Evolutionary conservation across 2,113 vertebrate species (phyloP).

Genomic region (Rhineura floridana): DNA sequence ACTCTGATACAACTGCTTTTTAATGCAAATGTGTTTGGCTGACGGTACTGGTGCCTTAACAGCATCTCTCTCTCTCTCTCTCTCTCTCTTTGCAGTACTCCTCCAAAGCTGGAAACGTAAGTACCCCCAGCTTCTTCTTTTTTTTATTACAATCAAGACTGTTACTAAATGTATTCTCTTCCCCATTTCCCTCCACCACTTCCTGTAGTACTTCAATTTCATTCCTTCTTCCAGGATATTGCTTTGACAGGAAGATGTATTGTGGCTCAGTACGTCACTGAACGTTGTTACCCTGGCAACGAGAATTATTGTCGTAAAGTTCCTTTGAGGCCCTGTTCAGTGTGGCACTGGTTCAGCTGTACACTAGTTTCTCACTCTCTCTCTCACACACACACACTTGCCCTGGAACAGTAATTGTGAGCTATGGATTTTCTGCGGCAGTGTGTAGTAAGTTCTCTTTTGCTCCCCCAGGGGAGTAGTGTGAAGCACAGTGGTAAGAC

Average conservation of each 20-base stretch:
- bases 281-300: neutral
- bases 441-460: neutral
- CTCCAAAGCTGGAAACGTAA: slow-evolving; percentile 26
- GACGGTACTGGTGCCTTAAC: neutral
- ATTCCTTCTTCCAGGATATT: neutral
- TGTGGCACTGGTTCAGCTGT: neutral
- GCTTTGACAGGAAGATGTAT: neutral
- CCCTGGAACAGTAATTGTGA: neutral
- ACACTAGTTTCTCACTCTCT: neutral
- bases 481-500: neutral
- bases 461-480: neutral
- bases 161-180: neutral
- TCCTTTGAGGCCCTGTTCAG: neutral
- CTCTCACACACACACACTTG: neutral
- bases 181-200: neutral
- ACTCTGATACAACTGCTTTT: neutral
- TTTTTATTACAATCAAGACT: neutral
- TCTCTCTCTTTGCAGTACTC: neutral
- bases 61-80: neutral
- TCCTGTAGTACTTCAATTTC: neutral
- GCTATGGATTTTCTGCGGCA: neutral
- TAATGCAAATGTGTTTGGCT: neutral
- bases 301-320: neutral
- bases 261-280: neutral
- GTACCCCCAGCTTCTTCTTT: neutral